Evolutionary conservation across 1,140 invertebrate genomes (phyloP), one percentile per base, ranked within the genome.

Genomic region (Drosophila nigromelanica): DNA sequence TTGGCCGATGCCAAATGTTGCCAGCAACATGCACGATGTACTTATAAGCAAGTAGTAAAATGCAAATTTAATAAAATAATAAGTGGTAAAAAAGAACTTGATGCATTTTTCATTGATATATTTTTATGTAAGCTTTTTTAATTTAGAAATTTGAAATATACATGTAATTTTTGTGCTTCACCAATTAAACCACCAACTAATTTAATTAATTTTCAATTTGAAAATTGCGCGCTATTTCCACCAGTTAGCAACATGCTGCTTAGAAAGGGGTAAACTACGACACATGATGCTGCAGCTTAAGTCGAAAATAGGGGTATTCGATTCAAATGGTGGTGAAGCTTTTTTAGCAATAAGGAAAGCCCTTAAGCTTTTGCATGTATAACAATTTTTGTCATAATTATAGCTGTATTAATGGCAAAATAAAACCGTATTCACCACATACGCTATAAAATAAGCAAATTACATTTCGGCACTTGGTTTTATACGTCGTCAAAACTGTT

Each of bases 1-100:
- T 58, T 35, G 14, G 21, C 37, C 48, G 54, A 43, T 5, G 8
- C 5, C 8, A 14, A 59, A 66, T 66, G 68, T 71, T 66, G 52
- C 68, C 27, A 27, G 68, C 52, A 71, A 66, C 61, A 71, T 21
- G 4, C 48, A 54, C 48, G 30, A 54, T 4, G n/a, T 2, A 11
- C 12, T 27, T 37, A 1, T 24, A 54, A 39, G 18, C 30, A 56
- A 37, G 27, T 35, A 21, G 47, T 33, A 1, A 52, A 24, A 14
- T n/a, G 21, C 8, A 8, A n/a, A 4, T 35, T 4, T 35, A 15
- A 47, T 47, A 35, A 43, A 63, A 14, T 3, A 30, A 30, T 6
- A n/a, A 24, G 18, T 10, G 15, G 5, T 10, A 11, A 8, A 18
- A 1, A 1, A 1, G 24, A 5, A 14, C n/a, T 35, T 47, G 27